Percentiles rank a stretch among this genome's conserved stretches.
phyloP scores from a whole-genome alignment of 2,113 vertebrate genomes.

The Archilochus colubris region DNA sequence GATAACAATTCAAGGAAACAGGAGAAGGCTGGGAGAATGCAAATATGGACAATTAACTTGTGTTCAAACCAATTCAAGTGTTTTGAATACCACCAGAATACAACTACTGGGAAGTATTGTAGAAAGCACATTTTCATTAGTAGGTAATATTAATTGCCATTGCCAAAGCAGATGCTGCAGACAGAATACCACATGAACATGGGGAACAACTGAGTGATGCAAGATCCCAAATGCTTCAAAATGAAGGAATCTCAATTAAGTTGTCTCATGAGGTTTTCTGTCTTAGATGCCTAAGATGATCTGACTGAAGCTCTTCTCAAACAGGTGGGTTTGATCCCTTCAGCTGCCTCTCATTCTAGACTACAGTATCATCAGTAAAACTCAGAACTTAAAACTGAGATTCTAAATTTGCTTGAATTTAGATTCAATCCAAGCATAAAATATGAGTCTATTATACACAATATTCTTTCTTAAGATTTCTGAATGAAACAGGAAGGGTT shows the following conservation, averaged over 20 bases:
- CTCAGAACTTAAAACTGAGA: neutral
- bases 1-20: neutral
- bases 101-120: neutral
- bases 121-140: neutral
- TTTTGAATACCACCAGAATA: neutral
- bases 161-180: neutral
- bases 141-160: neutral
- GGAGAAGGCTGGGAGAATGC: neutral
- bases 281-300: neutral
- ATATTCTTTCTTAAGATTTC: neutral
- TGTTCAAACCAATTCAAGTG: neutral
- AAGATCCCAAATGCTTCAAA: neutral
- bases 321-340: neutral
- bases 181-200: neutral
- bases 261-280: neutral
- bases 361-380: neutral
- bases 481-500: neutral
- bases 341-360: neutral
- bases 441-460: neutral
- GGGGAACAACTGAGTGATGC: neutral
- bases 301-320: neutral
- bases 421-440: neutral
- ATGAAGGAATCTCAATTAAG: neutral
- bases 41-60: neutral
- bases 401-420: neutral